Base-by-base conservation (phyloP, 2,888 invertebrate genomes). In the Drosophila emarginata region DNA sequence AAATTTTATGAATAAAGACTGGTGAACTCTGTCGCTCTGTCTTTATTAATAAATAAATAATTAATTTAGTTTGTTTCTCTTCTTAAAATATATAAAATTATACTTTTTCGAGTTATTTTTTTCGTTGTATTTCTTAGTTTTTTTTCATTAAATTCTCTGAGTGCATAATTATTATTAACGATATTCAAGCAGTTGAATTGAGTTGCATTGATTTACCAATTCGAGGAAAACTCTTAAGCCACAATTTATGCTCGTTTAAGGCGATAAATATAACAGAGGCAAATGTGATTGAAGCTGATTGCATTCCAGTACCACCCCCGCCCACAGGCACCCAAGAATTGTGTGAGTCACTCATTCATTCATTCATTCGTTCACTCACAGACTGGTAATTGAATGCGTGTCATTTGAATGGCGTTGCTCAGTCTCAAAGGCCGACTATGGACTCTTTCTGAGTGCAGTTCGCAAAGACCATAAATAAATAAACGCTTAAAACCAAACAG, bases 211-310 rank as follows among this genome's bases (percentile, higher is more conserved):
- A 9, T 45, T 45, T 40, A 32, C 2, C 40, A 76, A 70, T 89
- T 89, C 89, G 87, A 78, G 78, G 88, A 89, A 70, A 89, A 81
- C 80, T 87, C 85, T 89, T 83, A 88, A 87, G 77, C 72, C 77
- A 85, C 85, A 87, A 90, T 90, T 90, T 90, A 90, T 90, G 88
- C 79, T 82, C 90, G 88, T 90, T 90, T 90, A 90, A 78, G 78
- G 80, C 82, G 84, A 89, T 90, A 89, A 90, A 89, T 88, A 89
- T 85, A 82, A 66, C 84, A 81, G 77, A 71, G 61, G 68, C 69
- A 72, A 61, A 58, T 64, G 78, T 79, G 80, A 85, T 88, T 85
- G 81, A 85, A 85, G 80, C 76, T 78, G 87, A 80, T 84, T 84
- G 81, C 85, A 88, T 87, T 83, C 87, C 82, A 76, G 54, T 60